Conservation (phyloP, 2,113 vertebrate genomes). For the Drymodes brunneopygia region DNA sequence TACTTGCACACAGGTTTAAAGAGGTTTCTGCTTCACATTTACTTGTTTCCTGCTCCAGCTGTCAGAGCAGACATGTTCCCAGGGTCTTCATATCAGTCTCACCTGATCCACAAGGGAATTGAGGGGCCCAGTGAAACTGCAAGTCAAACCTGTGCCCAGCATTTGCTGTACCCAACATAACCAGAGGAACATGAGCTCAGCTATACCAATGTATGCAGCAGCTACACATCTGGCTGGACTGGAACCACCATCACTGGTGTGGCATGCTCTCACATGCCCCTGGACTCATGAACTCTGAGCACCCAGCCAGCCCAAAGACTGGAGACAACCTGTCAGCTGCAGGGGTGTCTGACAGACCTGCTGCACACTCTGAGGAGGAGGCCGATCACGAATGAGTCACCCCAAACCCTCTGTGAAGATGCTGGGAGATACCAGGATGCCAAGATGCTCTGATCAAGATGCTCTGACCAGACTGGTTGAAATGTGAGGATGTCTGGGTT, state of each 20-base stretch:
- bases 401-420: neutral
- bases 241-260: neutral
- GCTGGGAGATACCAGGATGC: neutral
- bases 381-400: neutral
- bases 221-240: neutral
- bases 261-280: neutral
- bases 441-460: neutral
- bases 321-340: neutral
- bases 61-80: neutral
- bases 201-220: neutral
- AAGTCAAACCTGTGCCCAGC: rapidly evolving
- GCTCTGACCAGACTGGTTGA: neutral
- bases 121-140: rapidly evolving
- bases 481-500: neutral
- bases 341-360: neutral
- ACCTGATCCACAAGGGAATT: neutral
- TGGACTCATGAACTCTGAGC: neutral
- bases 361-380: neutral
- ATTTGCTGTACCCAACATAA: neutral
- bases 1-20: neutral
- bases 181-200: neutral
- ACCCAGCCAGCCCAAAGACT: neutral
- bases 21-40: neutral
- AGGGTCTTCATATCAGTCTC: neutral
- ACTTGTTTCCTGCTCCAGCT: neutral